phyloP scores from a whole-genome alignment of 2,797 vertebrate genomes.

The Otus scops region DNA sequence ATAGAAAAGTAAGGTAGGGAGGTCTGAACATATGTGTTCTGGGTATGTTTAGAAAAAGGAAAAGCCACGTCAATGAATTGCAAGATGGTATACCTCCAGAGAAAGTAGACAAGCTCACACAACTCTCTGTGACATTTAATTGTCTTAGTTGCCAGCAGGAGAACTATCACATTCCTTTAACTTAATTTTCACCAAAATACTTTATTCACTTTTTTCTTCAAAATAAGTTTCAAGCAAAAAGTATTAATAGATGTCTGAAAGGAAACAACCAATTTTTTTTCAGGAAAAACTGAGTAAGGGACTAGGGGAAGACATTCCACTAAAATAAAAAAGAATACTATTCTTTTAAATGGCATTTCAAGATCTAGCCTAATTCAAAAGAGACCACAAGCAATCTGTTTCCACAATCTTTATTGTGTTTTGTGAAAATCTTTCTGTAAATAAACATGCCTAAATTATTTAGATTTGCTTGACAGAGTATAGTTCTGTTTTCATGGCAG shows the following conservation, averaged over 20 bases:
- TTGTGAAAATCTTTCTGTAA: conserved; percentile 40
- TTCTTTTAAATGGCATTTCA: neutral
- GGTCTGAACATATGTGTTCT: neutral
- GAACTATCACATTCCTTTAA: neutral
- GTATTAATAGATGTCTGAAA: neutral
- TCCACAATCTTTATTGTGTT: conserved; percentile 16
- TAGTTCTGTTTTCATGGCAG: conserved; percentile 42
- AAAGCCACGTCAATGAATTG: conserved; percentile 1
- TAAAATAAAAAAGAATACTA: neutral
- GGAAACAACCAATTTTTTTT: neutral
- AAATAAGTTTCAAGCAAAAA: neutral
- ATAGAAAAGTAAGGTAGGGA: conserved; percentile 15
- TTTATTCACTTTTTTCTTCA: neutral
- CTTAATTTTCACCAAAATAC: neutral
- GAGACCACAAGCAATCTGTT: neutral
- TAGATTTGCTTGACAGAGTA: conserved; percentile 50
- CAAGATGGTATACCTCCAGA: conserved; percentile 2
- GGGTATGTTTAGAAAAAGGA: conserved; percentile 22
- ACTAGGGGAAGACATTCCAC: neutral
- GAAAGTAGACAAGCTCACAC: neutral
- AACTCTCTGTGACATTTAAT: neutral
- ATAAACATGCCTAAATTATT: conserved; percentile 56
- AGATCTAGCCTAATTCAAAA: conserved; percentile 7
- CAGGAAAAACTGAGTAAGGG: neutral
- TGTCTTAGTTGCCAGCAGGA: conserved; percentile 1